Evolutionary conservation across 2,113 vertebrate genomes (phyloP), one percentile per base, ranked within the genome.

Genomic region (Phyllopteryx taeniolatus): DNA sequence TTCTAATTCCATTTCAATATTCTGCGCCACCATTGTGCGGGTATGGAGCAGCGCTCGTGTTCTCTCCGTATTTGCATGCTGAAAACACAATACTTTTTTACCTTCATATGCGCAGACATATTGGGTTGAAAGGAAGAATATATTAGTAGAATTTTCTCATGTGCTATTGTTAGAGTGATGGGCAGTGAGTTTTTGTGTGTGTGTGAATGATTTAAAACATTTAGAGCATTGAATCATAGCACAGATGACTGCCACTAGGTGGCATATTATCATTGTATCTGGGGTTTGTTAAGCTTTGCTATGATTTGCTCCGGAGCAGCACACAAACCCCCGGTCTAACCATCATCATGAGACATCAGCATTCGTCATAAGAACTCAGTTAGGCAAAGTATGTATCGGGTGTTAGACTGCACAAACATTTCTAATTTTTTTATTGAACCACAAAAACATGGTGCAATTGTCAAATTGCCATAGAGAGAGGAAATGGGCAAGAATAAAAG

Each of bases 1-100:
- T 17, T 75, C 75, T 83, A 76, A 87, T 90, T 86, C 76, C 67
- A 64, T 81, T 68, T 66, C 68, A 73, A 73, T 86, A 72, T 79
- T 87, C 72, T 71, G 74, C 63, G 71, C 67, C 60, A 43, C 70
- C 75, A 3, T 42, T 72, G 76, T 77, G 69, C 66, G 65, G 72
- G 78, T 77, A 68, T 57, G 64, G 63, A 72, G 71, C 74, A 66
- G 70, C 14, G 47, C 27, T 33, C 54, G 19, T 71, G 49, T 59
- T 62, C 49, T 67, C 8, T 39, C 56, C 42, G 22, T 56, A 49
- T 62, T 10, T 83, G 81, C 76, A 70, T 53, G 57, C 3, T 59
- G 63, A 65, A 44, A 47, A 63, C 62, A 66, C 19, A n/a, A 20
- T 60, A 51, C 27, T 9, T 31, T 13, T 61, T 68, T 11, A 73